Evolutionary conservation across 2,113 vertebrate species (phyloP).

Genomic region (Trachemys scripta): DNA sequence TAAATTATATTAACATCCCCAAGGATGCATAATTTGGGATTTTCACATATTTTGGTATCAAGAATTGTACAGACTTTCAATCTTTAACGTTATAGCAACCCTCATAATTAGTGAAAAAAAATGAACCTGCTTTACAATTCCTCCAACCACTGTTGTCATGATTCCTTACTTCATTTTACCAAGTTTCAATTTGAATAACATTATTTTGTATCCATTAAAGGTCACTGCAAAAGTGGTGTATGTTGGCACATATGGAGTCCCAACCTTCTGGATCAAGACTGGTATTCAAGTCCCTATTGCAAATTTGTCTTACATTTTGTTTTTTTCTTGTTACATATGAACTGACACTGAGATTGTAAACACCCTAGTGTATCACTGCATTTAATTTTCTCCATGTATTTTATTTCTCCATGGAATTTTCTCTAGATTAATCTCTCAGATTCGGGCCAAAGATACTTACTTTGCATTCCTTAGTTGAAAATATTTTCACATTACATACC

Average conservation of each 20-base stretch:
- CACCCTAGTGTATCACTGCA: not conserved
- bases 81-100: not conserved
- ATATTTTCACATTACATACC: not conserved
- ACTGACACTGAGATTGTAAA: not conserved
- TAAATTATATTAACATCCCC: not conserved
- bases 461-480: not conserved
- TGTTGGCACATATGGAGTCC: not conserved
- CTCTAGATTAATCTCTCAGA: not conserved
- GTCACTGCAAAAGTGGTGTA: not conserved
- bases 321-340: not conserved
- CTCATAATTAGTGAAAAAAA: not conserved
- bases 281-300: not conserved
- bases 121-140: not conserved
- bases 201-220: not conserved
- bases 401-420: not conserved
- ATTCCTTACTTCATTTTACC: not conserved
- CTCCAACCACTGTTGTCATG: not conserved
- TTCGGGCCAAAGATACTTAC: not conserved
- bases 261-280: not conserved
- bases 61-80: not conserved
- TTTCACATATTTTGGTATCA: not conserved
- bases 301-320: not conserved
- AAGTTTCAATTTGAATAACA: not conserved
- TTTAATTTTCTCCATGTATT: not conserved
- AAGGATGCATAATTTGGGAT: not conserved